phyloP scores from a whole-genome alignment of 2,113 vertebrate genomes.

The Colossoma macropomum region DNA sequence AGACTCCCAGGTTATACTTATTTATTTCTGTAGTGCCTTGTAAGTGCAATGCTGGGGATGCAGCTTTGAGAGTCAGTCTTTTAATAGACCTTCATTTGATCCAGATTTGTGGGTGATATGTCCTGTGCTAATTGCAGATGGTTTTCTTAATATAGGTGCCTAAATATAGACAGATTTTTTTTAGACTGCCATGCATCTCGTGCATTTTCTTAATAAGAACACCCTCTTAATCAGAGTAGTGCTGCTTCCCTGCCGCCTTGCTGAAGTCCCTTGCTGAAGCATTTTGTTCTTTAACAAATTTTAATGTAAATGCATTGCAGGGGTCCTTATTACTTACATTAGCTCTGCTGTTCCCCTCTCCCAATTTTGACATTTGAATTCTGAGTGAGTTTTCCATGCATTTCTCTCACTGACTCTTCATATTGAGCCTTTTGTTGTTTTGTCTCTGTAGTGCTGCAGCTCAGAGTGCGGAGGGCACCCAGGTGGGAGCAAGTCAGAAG shows the following conservation, averaged over 20 bases:
- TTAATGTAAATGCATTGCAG: too few relatives aligned
- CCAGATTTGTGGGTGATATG: not conserved
- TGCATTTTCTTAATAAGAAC: not conserved
- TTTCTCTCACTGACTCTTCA: not conserved
- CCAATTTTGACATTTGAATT: too few relatives aligned
- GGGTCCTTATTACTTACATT: too few relatives aligned
- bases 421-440: not conserved
- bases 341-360: too few relatives aligned
- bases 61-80: not conserved
- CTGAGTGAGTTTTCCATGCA: not conserved
- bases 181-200: not conserved
- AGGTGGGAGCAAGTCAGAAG: slow-evolving; percentile 75
- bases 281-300: too few relatives aligned
- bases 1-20: not conserved
- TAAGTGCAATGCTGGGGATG: not conserved
- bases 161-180: slow-evolving; percentile 28
- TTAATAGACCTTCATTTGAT: not conserved
- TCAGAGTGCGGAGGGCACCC: slow-evolving; percentile 77
- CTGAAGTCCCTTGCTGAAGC: not conserved
- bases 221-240: not conserved
- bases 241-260: not conserved
- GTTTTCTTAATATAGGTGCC: not conserved
- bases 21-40: not conserved
- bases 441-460: slow-evolving; percentile 61
- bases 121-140: not conserved